Percentiles rank a stretch among this genome's conserved stretches.
phyloP scores from a whole-genome alignment of 2,113 vertebrate genomes.

The Uria lomvia region DNA sequence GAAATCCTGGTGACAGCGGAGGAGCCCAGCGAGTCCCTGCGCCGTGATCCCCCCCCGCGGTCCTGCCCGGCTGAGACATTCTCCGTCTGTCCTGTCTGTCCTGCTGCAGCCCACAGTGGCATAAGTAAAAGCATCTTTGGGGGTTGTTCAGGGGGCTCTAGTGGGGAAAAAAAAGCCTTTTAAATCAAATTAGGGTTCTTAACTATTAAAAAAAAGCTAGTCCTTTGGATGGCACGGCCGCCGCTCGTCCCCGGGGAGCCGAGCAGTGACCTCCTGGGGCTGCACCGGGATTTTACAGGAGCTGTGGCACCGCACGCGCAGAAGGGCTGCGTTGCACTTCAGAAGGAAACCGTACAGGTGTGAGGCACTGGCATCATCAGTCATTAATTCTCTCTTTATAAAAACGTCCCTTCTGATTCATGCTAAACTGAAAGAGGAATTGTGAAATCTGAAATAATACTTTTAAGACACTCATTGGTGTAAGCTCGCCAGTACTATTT shows the following conservation, averaged over 20 bases:
- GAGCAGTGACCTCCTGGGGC: not conserved
- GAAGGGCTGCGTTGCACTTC: not conserved
- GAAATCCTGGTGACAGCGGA: not conserved
- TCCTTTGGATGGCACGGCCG: not conserved
- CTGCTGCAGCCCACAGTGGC: not conserved
- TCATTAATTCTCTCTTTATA: not conserved
- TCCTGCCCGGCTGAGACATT: not conserved
- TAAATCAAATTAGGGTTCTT: not conserved
- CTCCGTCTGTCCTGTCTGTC: not conserved
- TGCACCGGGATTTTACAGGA: not conserved
- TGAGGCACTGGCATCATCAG: constrained; percentile 28
- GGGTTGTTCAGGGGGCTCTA: constrained; percentile 4
- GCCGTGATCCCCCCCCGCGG: accelerated
- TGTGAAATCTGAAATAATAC: not conserved
- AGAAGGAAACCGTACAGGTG: not conserved
- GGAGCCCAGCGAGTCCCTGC: accelerated
- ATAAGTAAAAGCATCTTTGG: not conserved
- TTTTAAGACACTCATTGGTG: not conserved
- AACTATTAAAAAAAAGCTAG: not conserved
- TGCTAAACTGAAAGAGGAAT: not conserved
- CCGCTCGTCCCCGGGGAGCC: not conserved
- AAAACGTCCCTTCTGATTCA: not conserved
- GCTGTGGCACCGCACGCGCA: not conserved
- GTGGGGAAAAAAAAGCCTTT: not conserved
- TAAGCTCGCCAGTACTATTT: not conserved